Percentiles rank a stretch among this genome's conserved stretches.
Conservation (phyloP, 2,113 vertebrate species). For the Bothrops jararaca region DNA sequence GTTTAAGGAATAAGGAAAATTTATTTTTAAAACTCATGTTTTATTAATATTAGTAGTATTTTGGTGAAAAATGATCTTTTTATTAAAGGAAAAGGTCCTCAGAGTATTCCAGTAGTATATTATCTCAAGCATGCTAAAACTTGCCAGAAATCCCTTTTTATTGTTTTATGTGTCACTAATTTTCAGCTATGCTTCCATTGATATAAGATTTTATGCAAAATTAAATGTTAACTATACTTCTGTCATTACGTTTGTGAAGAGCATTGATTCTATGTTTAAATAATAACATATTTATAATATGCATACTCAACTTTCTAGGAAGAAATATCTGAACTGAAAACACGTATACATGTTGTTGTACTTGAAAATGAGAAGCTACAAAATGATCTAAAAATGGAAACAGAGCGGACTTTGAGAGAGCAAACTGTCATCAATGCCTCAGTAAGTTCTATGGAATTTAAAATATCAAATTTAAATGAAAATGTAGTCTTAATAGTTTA, state of each 20-base stretch:
- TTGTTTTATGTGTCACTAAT: not conserved
- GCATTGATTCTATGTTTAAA: not conserved
- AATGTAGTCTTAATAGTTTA: not conserved
- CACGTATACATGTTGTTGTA: constrained; percentile 75
- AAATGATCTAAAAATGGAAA: constrained; percentile 73
- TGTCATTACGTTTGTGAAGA: not conserved
- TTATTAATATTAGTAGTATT: not conserved
- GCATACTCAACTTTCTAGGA: constrained; percentile 72
- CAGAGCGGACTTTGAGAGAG: constrained; percentile 73
- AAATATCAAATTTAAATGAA: not conserved
- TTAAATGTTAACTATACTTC: not conserved
- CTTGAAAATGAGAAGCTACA: constrained; percentile 87
- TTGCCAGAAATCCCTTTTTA: not conserved
- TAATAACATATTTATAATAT: not conserved
- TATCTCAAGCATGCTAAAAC: not conserved
- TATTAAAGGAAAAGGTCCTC: too few species aligned
- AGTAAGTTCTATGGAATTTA: constrained; percentile 62
- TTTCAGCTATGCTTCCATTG: not conserved
- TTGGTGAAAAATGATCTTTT: not conserved
- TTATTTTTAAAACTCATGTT: not conserved
- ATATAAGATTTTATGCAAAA: not conserved
- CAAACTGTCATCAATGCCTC: constrained; percentile 69
- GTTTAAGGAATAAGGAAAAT: not conserved
- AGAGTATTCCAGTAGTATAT: not conserved
- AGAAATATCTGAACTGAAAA: constrained; percentile 83